Evolutionary conservation across 2,888 invertebrate species (phyloP), one percentile per base, ranked within the genome.

Genomic region (Desoria tigrina): DNA sequence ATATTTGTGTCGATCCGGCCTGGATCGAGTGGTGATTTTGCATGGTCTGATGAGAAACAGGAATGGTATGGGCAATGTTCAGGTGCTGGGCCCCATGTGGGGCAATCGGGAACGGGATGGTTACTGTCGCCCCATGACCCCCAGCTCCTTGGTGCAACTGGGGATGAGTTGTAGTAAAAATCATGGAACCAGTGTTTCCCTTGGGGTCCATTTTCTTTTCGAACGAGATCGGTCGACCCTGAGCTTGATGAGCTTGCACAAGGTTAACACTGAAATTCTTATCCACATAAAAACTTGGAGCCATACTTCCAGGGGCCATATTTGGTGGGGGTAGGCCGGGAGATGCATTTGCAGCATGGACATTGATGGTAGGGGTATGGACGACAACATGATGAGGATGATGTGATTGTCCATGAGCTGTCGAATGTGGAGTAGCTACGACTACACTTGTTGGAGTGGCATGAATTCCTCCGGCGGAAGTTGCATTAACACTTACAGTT

Each of bases 201-300:
- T 68, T 70, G 2, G 58, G 65, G 27, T 65, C 68, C 7, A 59
- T 28, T 63, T 73, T 56, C 39, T 70, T 73, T 61, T 75, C 73
- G n/a, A 72, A 56, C 2, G 73, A 16, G 2, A 73, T 72, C 0
- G 73, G 73, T 50, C 72, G 61, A 11, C n/a, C 39, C 21, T 72
- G 73, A 18, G 62, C 69, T 9, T 18, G 53, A 56, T 61, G 62
- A n/a, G 64, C 53, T 55, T 68, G 73, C 2, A 72, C 45, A 11
- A 72, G 42, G 51, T 69, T 71, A 57, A 73, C 49, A 51, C 61
- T 66, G 9, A 69, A 64, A 27, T 72, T 75, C 54, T 73, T 73
- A 32, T 72, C 74, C 21, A 75, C 68, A 64, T 64, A 72, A 63
- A 71, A 75, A 49, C 72, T 66, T 23, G 70, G 63, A 11, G 72